phyloP scores from a whole-genome alignment of 2,113 vertebrate genomes.

The Scalopus aquaticus region DNA sequence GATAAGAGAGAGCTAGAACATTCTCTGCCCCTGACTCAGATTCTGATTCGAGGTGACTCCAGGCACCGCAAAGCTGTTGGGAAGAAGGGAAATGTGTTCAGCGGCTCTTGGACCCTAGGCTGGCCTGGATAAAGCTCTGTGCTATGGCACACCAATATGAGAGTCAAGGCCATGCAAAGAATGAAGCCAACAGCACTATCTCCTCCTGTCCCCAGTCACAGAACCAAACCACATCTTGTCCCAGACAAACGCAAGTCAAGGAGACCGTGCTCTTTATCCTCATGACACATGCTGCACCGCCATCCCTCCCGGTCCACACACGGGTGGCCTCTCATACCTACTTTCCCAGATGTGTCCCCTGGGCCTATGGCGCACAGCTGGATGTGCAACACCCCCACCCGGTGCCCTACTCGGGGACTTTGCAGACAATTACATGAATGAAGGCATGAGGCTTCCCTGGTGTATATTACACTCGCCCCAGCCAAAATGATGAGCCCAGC shows the following conservation, averaged over 20 bases:
- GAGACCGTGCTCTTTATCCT: background rate
- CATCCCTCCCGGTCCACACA: background rate
- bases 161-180: background rate
- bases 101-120: background rate
- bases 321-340: background rate
- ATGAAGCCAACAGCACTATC: background rate
- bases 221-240: background rate
- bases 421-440: background rate
- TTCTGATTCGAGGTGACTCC: background rate
- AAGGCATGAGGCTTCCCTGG: conserved; percentile 15
- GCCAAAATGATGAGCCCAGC: conserved; percentile 41
- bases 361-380: conserved; percentile 9
- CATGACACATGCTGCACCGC: background rate
- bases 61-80: background rate
- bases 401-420: background rate
- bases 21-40: background rate
- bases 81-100: background rate
- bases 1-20: too few species aligned
- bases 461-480: background rate
- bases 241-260: background rate
- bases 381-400: background rate
- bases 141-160: background rate
- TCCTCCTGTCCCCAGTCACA: background rate
- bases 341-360: conserved; percentile 53
- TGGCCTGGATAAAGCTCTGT: background rate